Evolutionary conservation across 2,797 vertebrate genomes (phyloP).

Genomic region (Liasis olivaceus): DNA sequence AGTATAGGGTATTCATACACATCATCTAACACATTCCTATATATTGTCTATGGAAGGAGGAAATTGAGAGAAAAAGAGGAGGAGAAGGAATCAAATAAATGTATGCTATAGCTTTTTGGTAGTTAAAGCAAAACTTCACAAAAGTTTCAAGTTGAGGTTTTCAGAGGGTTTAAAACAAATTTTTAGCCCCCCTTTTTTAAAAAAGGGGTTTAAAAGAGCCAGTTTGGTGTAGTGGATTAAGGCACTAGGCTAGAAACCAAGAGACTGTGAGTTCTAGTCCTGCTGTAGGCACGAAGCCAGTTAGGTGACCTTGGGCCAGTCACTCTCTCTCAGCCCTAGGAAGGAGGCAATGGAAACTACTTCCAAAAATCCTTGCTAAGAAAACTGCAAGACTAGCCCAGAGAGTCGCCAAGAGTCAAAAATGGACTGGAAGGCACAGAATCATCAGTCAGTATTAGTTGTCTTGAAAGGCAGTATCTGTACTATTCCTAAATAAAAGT

Average conservation of each 20-base stretch:
- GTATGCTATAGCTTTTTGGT: not conserved
- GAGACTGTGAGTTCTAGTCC: not conserved
- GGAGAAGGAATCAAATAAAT: slow-evolving; percentile 38
- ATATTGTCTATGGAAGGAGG: slow-evolving; percentile 81
- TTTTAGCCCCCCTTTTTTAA: not conserved
- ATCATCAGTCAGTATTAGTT: not conserved
- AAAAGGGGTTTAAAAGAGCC: not conserved
- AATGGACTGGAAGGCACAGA: not conserved
- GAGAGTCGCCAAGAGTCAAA: not conserved
- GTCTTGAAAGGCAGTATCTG: slow-evolving; percentile 9
- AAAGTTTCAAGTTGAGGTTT: slow-evolving; percentile 1
- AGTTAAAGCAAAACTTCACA: slow-evolving; percentile 17
- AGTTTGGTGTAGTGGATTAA: not conserved
- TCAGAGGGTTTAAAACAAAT: not conserved
- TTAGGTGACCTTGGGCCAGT: not conserved
- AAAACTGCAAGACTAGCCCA: not conserved
- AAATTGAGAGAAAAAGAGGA: not conserved
- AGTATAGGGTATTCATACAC: slow-evolving; percentile 91
- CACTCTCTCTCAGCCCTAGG: not conserved
- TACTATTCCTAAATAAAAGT: accelerated
- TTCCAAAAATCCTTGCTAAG: not conserved
- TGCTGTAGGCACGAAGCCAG: not conserved
- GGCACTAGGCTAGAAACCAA: not conserved
- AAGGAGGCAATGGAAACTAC: not conserved
- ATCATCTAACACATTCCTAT: slow-evolving; percentile 89